These are phyloP conservation scores for Trachops cirrhosus DNA, from an alignment of 2,797 vertebrate genomes.

Conservation along the genomic window DNA sequence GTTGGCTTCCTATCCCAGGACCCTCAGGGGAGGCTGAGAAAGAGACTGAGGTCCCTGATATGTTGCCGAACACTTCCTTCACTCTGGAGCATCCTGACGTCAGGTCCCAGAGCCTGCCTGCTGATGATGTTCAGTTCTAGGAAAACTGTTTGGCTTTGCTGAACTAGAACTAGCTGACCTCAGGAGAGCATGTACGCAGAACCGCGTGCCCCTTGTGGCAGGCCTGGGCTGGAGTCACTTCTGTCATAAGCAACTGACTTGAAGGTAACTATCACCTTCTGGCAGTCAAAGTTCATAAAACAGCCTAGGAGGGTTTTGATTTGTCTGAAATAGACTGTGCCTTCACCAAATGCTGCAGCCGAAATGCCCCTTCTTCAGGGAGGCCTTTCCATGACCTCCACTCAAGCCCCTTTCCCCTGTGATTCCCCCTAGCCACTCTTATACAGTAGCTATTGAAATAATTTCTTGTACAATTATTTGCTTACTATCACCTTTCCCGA, in stretches of 20 bases:
- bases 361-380: neutral
- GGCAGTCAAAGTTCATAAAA: constrained; percentile 58
- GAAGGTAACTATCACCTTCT: constrained; percentile 46
- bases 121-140: neutral
- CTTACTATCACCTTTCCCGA: neutral
- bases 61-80: neutral
- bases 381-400: neutral
- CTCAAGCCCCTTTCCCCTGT: neutral
- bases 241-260: constrained; percentile 55
- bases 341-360: neutral
- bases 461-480: neutral
- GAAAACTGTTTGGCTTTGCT: constrained; percentile 60
- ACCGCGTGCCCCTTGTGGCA: neutral
- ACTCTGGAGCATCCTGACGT: neutral
- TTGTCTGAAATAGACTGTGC: neutral
- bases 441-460: neutral
- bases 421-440: neutral
- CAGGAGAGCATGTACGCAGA: constrained; percentile 28
- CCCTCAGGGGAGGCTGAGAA: neutral
- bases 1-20: neutral
- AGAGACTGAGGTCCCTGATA: neutral
- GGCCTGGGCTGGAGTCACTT: neutral
- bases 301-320: neutral
- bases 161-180: constrained; percentile 43
- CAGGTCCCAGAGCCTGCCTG: neutral